phyloP scores from a whole-genome alignment of 1,140 invertebrate genomes.

The Zaprionus vittiger region DNA sequence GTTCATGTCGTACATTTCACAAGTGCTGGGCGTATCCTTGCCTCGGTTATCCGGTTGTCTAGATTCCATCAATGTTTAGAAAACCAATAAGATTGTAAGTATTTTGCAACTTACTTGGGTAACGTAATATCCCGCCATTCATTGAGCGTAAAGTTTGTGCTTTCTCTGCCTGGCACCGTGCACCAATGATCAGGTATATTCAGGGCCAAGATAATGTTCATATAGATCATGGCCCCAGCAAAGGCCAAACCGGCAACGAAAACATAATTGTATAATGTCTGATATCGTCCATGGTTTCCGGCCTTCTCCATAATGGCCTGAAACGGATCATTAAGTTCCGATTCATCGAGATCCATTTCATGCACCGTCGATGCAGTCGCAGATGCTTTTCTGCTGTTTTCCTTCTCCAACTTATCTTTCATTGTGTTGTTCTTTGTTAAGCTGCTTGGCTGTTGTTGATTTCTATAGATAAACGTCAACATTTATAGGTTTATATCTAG shows the following conservation, averaged over 20 bases:
- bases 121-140: constrained; percentile 85
- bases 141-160: constrained; percentile 84
- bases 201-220: constrained; percentile 85
- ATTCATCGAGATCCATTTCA: constrained; percentile 70
- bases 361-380: constrained; percentile 37
- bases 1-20: constrained; percentile 81
- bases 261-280: constrained; percentile 85
- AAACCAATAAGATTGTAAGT: background rate
- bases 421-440: constrained; percentile 35
- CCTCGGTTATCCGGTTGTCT: constrained; percentile 77
- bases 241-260: constrained; percentile 84
- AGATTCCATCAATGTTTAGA: background rate
- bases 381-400: constrained; percentile 56
- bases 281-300: constrained; percentile 85
- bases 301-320: constrained; percentile 85
- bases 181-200: constrained; percentile 86
- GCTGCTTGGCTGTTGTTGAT: constrained; percentile 8
- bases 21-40: constrained; percentile 71
- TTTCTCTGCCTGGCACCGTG: constrained; percentile 84
- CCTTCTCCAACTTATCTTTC: constrained; percentile 62
- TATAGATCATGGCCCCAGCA: constrained; percentile 84
- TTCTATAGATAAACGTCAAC: background rate
- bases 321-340: constrained; percentile 84
- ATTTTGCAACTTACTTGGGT: constrained; percentile 82
- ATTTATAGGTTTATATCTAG: background rate